Base-by-base conservation (phyloP, 2,888 invertebrate species). In the Sepiola atlantica region DNA sequence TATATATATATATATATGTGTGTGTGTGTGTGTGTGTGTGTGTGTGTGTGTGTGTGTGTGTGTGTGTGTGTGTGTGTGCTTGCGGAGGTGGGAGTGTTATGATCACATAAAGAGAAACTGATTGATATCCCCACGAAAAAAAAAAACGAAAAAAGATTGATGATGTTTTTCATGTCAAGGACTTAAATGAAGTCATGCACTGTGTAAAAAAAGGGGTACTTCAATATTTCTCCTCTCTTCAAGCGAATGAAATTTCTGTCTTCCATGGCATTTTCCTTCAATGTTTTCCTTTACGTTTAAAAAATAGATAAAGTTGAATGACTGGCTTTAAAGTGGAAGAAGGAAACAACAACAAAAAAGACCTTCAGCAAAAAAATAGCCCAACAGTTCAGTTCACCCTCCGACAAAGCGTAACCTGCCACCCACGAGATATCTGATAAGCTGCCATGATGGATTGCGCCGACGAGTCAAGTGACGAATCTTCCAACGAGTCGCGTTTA, bases 351-450 rank as follows among this genome's bases (percentile, higher is more conserved):
- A 61, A 61, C 20, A 61, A 77, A 77, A 77, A 77, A 77, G 2
- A 16, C 32, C 45, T 45, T 45, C 45, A 45, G 45, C 77, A 77
- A 32, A n/a, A n/a, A 77, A 77, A 77, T n/a, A 2, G n/a, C n/a
- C 16, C n/a, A 77, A 77, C 77, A 77, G 77, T 77, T 77, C 77
- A 32, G 77, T 77, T n/a, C 16, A 77, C n/a, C 77, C 32, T 16
- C 77, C n/a, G 77, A 77, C 77, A 77, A 77, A 77, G 77, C 77
- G 77, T 77, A 16, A 77, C 77, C 77, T 32, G 77, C 77, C 77
- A 77, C 77, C 77, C 77, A 77, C 77, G 77, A 14, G 77, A 77
- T 77, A 77, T 77, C 77, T n/a, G 77, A 77, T 77, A 77, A 77
- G 77, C 77, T 4, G 32, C 77, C 77, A 77, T 77, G 77, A 77